These are phyloP conservation scores for Nansenia antarctica DNA, from an alignment of 2,113 vertebrate species.

Conservation along the genomic window DNA sequence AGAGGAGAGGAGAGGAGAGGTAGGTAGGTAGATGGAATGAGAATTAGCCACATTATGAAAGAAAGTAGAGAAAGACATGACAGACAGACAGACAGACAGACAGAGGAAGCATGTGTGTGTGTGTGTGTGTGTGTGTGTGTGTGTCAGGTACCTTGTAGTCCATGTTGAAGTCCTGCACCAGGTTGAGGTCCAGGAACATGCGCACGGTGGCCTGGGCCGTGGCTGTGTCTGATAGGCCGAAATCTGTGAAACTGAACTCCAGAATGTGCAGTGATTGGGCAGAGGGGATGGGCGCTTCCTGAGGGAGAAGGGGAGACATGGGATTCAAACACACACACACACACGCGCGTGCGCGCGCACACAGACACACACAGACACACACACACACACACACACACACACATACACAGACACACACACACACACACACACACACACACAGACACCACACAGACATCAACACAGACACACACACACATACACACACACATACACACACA, in stretches of 20 bases:
- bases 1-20: neutral
- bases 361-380: neutral
- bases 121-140: neutral
- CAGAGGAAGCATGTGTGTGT: neutral
- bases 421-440: neutral
- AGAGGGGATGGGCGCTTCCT: slow-evolving; percentile 85
- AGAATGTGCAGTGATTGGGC: slow-evolving; percentile 82
- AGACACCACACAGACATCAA: no score
- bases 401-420: neutral
- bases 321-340: neutral
- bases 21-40: neutral
- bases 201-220: slow-evolving; percentile 85
- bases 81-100: neutral
- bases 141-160: slow-evolving; percentile 82
- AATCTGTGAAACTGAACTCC: slow-evolving; percentile 89
- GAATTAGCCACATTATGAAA: neutral
- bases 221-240: slow-evolving; percentile 80
- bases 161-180: slow-evolving; percentile 89
- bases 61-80: neutral
- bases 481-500: no score
- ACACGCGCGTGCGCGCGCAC: no score
- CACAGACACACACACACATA: neutral
- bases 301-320: neutral
- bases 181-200: slow-evolving; percentile 90
- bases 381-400: neutral